These are phyloP conservation scores for Antechinus flavipes DNA, from an alignment of 2,113 vertebrate genomes.

Conservation along the genomic window DNA sequence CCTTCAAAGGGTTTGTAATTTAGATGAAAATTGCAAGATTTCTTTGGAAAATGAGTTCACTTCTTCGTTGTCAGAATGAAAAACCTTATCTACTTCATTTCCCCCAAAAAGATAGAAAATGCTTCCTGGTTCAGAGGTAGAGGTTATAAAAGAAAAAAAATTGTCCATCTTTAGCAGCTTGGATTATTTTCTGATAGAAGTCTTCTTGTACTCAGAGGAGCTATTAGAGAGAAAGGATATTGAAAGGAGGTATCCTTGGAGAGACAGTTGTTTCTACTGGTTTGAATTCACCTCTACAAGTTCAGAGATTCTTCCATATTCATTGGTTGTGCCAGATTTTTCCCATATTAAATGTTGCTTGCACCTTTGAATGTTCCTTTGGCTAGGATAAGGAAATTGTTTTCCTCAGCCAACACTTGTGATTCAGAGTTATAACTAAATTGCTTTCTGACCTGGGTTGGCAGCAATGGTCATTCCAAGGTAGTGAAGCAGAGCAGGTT, in stretches of 20 bases:
- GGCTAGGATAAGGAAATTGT: not conserved
- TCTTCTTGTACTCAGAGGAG: not conserved
- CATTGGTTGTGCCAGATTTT: not conserved
- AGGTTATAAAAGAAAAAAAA: not conserved
- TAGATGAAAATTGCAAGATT: not conserved
- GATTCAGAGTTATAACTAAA: not conserved
- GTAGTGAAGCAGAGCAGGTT: not conserved
- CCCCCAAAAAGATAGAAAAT: slow-evolving; percentile 20
- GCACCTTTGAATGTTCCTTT: not conserved
- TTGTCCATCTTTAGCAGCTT: not conserved
- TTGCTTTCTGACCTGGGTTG: not conserved
- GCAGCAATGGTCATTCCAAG: not conserved
- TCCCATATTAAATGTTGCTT: not conserved
- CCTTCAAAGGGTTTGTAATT: not conserved
- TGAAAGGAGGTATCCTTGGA: not conserved
- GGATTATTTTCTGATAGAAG: not conserved
- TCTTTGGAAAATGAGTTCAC: not conserved
- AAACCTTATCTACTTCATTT: slow-evolving; percentile 47
- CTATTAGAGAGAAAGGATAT: not conserved
- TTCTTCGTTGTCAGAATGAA: slow-evolving; percentile 68
- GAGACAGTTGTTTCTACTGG: not conserved
- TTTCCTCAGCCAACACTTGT: not conserved
- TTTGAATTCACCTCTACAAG: not conserved
- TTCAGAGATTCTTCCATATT: not conserved
- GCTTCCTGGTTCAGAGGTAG: slow-evolving; percentile 12